Evolutionary conservation across 2,113 vertebrate species (phyloP).

Genomic region (Neogobius melanostomus): DNA sequence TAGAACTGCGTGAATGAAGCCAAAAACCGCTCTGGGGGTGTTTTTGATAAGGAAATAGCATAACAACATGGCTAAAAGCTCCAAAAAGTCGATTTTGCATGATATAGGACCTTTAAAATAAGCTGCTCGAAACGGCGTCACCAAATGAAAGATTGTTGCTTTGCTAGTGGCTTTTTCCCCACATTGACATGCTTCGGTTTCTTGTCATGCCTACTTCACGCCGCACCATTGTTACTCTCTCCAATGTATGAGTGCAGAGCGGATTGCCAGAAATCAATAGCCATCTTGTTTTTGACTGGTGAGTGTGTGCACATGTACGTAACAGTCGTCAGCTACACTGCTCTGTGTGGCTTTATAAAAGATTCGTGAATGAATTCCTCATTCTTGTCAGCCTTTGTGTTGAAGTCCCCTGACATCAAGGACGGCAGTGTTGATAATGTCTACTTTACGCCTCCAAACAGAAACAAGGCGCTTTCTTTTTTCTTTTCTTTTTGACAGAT

Average conservation of each 20-base stretch:
- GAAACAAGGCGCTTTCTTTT: background rate
- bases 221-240: background rate
- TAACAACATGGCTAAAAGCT: too few relatives aligned
- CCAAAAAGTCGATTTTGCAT: too few relatives aligned
- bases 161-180: too few relatives aligned
- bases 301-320: background rate
- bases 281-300: background rate
- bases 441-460: background rate
- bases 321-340: background rate
- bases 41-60: too few relatives aligned
- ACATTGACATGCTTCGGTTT: background rate
- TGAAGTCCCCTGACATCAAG: slow-evolving; percentile 1
- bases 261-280: slow-evolving; percentile 34
- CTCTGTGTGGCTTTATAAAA: background rate
- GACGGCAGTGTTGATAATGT: background rate
- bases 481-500: background rate
- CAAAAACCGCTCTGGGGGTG: too few relatives aligned
- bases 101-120: too few relatives aligned
- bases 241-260: slow-evolving; percentile 22
- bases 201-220: slow-evolving; percentile 13
- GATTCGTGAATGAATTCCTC: background rate
- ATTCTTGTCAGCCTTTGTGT: background rate
- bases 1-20: too few relatives aligned
- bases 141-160: too few relatives aligned
- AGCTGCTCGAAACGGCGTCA: too few relatives aligned